Base-by-base conservation (phyloP, 2,888 invertebrate genomes). In the Junonia oenone region DNA sequence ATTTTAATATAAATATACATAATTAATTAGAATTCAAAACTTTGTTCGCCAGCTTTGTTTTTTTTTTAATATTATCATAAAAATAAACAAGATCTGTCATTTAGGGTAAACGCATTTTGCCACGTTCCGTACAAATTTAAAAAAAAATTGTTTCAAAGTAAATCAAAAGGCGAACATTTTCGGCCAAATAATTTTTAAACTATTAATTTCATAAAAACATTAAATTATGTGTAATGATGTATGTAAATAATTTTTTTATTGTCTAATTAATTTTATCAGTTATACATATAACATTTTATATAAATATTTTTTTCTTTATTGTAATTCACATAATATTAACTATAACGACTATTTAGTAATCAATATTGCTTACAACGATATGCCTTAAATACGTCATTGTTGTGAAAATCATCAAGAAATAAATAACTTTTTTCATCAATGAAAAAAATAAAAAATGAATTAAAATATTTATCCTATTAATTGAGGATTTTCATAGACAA, bases 401-500 rank as follows among this genome's bases (percentile, higher is more conserved):
- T 40, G 17, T 40, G 17, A 40, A 40, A 40, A 40, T 19, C 38
- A 11, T 40, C 11, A 19, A 40, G 11, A 11, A 11, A 13, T 29
- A 40, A 38, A 14, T 27, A 22, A 22, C 11, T 38, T 9, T 0
- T 11, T 3, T 8, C 2, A 38, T 3, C 17, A 38, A 17, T 11
- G 8, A 38, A 38, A 15, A 38, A 38, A 38, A 11, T 9, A 15
- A 13, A 38, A 15, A 14, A 38, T n/a, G n/a, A 22, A 22, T 22
- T 3, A 22, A 22, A 22, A 22, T 3, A 22, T 22, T 22, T 22
- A 3, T 22, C 5, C 3, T 22, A 5, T 51, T 55, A 45, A 35
- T 49, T 37, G 40, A 49, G 13, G 45, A 56, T 51, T 52, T 55
- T 38, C 50, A 54, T 48, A 40, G 38, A 47, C 49, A 51, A 35